Conservation (phyloP, 2,113 vertebrate species). For the Corythornis madagascariensis region DNA sequence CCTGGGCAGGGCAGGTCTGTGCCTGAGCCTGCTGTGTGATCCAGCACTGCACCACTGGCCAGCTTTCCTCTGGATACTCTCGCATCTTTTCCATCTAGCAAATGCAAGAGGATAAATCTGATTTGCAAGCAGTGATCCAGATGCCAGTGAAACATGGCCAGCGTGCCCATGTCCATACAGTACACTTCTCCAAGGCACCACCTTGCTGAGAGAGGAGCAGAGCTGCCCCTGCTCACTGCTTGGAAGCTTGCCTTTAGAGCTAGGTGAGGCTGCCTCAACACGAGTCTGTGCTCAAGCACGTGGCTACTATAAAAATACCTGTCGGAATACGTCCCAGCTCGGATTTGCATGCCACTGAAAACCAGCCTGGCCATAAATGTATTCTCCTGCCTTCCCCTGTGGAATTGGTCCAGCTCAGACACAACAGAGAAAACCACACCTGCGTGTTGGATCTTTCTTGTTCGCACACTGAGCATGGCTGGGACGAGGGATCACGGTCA, state of each 20-base stretch:
- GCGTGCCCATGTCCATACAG: not conserved
- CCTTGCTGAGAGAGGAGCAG: not conserved
- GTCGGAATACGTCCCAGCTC: not conserved
- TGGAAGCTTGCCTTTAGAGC: not conserved
- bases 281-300: not conserved
- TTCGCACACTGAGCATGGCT: not conserved
- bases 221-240: not conserved
- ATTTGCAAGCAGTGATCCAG: not conserved
- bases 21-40: not conserved
- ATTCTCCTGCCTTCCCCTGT: rapidly evolving
- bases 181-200: not conserved
- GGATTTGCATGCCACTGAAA: not conserved
- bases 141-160: not conserved
- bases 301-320: not conserved
- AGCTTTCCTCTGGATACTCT: not conserved
- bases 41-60: not conserved
- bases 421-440: not conserved
- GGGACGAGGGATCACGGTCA: not conserved
- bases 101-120: constrained; percentile 3
- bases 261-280: not conserved
- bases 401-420: not conserved
- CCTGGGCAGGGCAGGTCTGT: not conserved
- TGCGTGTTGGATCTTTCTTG: not conserved
- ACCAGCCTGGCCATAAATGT: not conserved
- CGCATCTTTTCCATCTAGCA: not conserved